Percentiles rank a stretch among this genome's conserved stretches.
phyloP scores from a whole-genome alignment of 2,797 vertebrate species.

The Clarias fuscus region DNA sequence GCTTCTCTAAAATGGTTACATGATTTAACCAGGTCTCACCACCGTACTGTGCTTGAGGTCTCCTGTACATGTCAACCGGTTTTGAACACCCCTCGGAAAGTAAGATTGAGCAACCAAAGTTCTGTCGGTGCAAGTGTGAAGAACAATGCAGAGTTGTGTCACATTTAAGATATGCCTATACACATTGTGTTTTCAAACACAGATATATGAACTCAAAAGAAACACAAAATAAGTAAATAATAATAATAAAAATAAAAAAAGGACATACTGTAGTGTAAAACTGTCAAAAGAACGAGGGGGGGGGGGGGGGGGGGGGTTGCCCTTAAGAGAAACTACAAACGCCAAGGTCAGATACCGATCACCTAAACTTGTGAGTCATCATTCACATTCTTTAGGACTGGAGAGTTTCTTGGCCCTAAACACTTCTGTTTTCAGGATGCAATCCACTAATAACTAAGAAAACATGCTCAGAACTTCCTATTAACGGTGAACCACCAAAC shows the following conservation, averaged over 20 bases:
- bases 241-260: neutral
- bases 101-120: neutral
- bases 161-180: neutral
- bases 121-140: neutral
- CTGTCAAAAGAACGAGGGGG: neutral
- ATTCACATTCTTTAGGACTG: constrained; percentile 25
- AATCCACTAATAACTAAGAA: too few species aligned
- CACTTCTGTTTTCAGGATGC: constrained; percentile 47
- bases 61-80: too few species aligned
- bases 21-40: too few species aligned
- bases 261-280: neutral
- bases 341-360: neutral
- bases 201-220: neutral
- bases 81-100: neutral
- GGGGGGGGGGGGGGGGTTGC: neutral
- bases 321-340: neutral
- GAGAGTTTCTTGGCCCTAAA: constrained; percentile 28
- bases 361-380: constrained; percentile 10
- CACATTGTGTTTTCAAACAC: neutral
- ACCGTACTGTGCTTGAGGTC: too few species aligned
- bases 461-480: constrained; percentile 2
- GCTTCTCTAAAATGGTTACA: too few species aligned
- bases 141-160: constrained; percentile 6
- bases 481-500: constrained; percentile 9
- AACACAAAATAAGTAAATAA: neutral